Percentiles rank a stretch among this genome's conserved stretches.
Conservation (phyloP, 53 echinoderm and acorn worm genomes). For the Actinopyga echinites region DNA sequence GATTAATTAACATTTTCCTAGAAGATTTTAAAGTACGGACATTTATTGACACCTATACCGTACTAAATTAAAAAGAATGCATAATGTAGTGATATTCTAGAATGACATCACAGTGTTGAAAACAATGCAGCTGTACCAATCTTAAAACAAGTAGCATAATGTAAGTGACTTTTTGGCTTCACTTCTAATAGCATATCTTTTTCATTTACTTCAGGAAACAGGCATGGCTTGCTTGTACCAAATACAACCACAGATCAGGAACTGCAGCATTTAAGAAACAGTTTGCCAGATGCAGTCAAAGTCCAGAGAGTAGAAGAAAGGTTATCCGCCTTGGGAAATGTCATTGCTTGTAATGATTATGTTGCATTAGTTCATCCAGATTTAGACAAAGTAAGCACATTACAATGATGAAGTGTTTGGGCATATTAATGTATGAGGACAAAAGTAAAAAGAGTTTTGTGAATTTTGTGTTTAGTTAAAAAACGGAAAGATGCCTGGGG, state of each 20-base stretch:
- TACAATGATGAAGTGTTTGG: too few relatives aligned
- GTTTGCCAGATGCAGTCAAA: slow-evolving; percentile 79
- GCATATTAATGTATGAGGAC: too few relatives aligned
- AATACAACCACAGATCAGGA: slow-evolving; percentile 90
- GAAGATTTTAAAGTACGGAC: too few relatives aligned
- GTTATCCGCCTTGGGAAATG: slow-evolving; percentile 92
- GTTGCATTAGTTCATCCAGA: slow-evolving; percentile 92
- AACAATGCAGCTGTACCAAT: too few relatives aligned
- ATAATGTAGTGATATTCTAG: too few relatives aligned
- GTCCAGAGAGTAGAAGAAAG: slow-evolving; percentile 90
- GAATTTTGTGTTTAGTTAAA: too few relatives aligned
- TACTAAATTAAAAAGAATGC: too few relatives aligned
- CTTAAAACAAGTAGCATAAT: background rate
- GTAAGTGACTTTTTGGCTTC: background rate
- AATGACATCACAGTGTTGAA: too few relatives aligned
- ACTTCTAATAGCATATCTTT: background rate
- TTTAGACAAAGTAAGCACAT: slow-evolving; percentile 74
- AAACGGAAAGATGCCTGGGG: too few relatives aligned
- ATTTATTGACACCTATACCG: too few relatives aligned
- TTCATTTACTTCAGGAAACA: slow-evolving; percentile 64
- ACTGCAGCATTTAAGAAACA: slow-evolving; percentile 88
- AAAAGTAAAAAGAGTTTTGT: too few relatives aligned
- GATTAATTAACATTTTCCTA: too few relatives aligned
- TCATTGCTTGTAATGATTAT: slow-evolving; percentile 93
- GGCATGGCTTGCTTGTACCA: slow-evolving; percentile 86